These are phyloP conservation scores for Peromyscus aztecus DNA, from an alignment of 2,797 vertebrate genomes.

Conservation along the genomic window DNA sequence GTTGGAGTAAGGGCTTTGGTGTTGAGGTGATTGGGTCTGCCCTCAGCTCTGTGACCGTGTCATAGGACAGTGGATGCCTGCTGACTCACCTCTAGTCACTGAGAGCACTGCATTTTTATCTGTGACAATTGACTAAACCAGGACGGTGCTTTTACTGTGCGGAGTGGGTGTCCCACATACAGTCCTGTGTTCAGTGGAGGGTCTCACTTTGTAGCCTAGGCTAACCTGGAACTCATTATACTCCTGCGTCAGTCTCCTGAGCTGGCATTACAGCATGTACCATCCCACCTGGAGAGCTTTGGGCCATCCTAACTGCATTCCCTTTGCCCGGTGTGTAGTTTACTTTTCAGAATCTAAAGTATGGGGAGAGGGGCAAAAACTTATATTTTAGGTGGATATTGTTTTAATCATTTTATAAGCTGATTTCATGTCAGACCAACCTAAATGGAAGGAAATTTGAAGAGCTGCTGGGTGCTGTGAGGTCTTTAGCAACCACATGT, in stretches of 20 bases:
- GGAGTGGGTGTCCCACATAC: fast-evolving
- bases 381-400: background rate
- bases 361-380: background rate
- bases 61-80: background rate
- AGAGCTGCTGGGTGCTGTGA: background rate
- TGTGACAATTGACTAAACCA: background rate
- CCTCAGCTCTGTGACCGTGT: background rate
- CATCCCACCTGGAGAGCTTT: background rate
- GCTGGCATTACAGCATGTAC: background rate
- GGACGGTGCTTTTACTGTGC: background rate
- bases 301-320: background rate
- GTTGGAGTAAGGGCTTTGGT: background rate
- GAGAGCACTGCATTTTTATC: background rate
- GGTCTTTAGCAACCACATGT: background rate
- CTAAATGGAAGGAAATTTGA: background rate
- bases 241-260: background rate
- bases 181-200: background rate
- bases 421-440: constrained; percentile 8
- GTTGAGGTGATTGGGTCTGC: background rate
- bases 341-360: background rate
- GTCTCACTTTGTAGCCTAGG: background rate
- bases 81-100: background rate
- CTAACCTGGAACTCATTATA: background rate
- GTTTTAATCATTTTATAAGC: constrained; percentile 7
- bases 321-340: background rate